Conservation (phyloP, 2,113 vertebrate species). For the Rhinichthys klamathensis region DNA sequence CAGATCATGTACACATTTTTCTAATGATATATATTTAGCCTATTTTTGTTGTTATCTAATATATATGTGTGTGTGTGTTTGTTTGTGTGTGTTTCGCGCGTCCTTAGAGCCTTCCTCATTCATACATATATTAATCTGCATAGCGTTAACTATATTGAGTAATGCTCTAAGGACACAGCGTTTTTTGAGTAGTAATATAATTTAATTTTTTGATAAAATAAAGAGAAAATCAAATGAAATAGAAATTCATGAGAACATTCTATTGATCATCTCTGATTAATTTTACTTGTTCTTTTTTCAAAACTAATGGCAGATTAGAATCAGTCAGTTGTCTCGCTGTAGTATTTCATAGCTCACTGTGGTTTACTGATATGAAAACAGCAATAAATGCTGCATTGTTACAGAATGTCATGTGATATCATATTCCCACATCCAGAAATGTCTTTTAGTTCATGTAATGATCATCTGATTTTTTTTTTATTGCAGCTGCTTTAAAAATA, state of each 20-base stretch:
- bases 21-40: too few species aligned
- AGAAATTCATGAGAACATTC: neutral
- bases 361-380: neutral
- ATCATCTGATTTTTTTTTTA: neutral
- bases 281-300: neutral
- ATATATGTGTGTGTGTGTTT: too few species aligned
- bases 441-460: conserved; percentile 11
- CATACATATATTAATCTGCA: too few species aligned
- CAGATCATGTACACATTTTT: neutral
- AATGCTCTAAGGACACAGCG: neutral
- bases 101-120: too few species aligned
- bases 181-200: neutral
- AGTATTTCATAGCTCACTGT: neutral
- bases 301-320: neutral
- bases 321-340: neutral
- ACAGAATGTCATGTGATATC: neutral
- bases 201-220: neutral
- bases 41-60: too few species aligned
- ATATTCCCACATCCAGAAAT: neutral
- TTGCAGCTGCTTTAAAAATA: neutral
- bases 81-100: rapidly evolving
- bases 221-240: neutral
- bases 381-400: conserved; percentile 21
- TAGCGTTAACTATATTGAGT: neutral
- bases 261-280: neutral